phyloP scores from a whole-genome alignment of 2,113 vertebrate species.

The Ardeotis arabs region DNA sequence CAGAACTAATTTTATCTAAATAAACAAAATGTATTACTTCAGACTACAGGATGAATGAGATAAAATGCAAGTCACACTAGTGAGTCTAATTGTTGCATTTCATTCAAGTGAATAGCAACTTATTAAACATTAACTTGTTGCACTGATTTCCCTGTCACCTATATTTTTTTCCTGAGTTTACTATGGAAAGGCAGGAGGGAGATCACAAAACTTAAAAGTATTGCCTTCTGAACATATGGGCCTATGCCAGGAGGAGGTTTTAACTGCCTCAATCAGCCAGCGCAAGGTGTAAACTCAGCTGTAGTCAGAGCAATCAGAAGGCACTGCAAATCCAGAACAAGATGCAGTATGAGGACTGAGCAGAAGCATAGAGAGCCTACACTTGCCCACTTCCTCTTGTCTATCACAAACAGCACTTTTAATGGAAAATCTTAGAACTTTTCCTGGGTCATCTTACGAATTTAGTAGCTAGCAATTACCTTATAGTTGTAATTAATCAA shows the following conservation, averaged over 20 bases:
- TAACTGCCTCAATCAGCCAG: neutral
- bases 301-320: neutral
- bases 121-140: neutral
- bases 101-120: neutral
- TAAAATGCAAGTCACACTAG: neutral
- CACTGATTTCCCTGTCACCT: neutral
- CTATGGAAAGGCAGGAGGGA: neutral
- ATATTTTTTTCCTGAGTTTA: neutral
- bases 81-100: neutral
- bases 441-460: neutral
- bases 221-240: neutral
- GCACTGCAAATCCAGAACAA: neutral
- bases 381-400: neutral
- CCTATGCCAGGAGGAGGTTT: neutral
- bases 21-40: neutral
- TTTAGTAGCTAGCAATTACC: neutral
- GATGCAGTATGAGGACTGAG: neutral
- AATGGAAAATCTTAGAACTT: neutral
- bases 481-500: neutral
- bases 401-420: neutral
- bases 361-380: neutral
- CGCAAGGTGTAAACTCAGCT: neutral
- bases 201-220: neutral
- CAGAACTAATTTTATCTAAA: neutral
- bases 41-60: neutral